phyloP scores from a whole-genome alignment of 2,113 vertebrate species.

The Miniopterus natalensis region DNA sequence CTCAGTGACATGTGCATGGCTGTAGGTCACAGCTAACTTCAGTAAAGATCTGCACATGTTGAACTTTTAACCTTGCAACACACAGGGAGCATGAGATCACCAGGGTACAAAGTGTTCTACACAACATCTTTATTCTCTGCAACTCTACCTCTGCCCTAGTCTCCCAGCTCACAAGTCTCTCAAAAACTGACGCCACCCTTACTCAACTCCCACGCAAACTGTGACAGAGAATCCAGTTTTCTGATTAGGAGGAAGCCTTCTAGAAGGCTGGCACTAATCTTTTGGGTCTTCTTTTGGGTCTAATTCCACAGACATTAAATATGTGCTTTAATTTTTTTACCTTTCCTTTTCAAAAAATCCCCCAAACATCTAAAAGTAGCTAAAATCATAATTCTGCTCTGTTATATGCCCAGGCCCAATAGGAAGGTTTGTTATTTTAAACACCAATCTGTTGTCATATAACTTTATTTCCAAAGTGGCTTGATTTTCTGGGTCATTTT shows the following conservation, averaged over 20 bases:
- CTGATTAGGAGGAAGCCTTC: conserved; percentile 10
- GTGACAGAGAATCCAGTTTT: conserved; percentile 32
- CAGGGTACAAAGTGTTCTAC: background rate
- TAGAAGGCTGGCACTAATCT: conserved; percentile 31
- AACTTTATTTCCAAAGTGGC: background rate
- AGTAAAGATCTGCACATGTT: background rate
- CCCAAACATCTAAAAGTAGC: background rate
- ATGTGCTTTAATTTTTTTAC: background rate
- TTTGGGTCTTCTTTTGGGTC: background rate
- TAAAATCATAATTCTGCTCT: conserved; percentile 36
- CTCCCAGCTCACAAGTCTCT: background rate
- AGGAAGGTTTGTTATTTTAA: conserved; percentile 23
- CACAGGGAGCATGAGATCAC: background rate
- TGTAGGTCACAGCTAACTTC: background rate
- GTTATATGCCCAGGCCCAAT: background rate
- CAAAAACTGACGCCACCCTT: background rate
- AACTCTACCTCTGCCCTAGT: background rate
- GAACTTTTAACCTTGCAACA: conserved; percentile 3
- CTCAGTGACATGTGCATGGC: background rate
- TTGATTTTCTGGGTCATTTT: background rate
- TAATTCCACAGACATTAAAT: background rate
- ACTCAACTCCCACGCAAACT: background rate
- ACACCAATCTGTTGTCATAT: background rate
- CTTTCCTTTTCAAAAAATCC: background rate
- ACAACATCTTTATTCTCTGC: background rate